Evolutionary conservation across 2,888 invertebrate genomes (phyloP), one percentile per base, ranked within the genome.

Genomic region (Gymnosoma rotundatum): DNA sequence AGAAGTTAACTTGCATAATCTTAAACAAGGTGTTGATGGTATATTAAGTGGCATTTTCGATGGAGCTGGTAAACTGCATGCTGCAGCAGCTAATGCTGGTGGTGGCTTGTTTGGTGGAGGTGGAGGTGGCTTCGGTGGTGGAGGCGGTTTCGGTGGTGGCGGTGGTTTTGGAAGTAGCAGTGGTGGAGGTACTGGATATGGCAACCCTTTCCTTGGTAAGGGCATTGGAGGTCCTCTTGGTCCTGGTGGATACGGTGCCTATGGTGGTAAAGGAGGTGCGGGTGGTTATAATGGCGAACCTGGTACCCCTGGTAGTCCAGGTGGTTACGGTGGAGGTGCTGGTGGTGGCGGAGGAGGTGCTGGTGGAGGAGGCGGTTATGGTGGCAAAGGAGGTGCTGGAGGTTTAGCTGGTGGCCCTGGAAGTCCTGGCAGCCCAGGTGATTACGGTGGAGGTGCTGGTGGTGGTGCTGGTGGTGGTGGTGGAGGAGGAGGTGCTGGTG

Each of bases 221-320:
- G 48, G 60, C 14, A 20, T 7, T 0, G 5, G 18, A 12, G 42
- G 14, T 14, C 10, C 14, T 32, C 6, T 4, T 58, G 58, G 58
- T 25, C 87, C 89, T 0, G 94, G 95, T 0, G 97, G 97, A 0
- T 95, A 97, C 91, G 95, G 95, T 89, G 98, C 76, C 16, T 1
- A 10, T 74, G 83, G 69, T 14, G 69, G 78, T 2, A 42, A 42
- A 42, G 12, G 12, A 10, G 95, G 95, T 89, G 98, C 76, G 6
- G 3, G 8, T 61, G 83, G 74, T 14, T 63, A 72, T 8, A 6
- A 6, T 6, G 32, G 32, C 8, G 56, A 18, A 20, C 12, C 6
- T 14, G 42, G 64, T 0, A 54, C 45, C 7, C n/a, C 12, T 10
- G 69, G 60, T 2, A 50, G 63, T 1, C 50, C 9, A 9, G 72